Evolutionary conservation across 2,888 invertebrate genomes (phyloP), one percentile per base, ranked within the genome.

Genomic region (Calameuta filiformis): DNA sequence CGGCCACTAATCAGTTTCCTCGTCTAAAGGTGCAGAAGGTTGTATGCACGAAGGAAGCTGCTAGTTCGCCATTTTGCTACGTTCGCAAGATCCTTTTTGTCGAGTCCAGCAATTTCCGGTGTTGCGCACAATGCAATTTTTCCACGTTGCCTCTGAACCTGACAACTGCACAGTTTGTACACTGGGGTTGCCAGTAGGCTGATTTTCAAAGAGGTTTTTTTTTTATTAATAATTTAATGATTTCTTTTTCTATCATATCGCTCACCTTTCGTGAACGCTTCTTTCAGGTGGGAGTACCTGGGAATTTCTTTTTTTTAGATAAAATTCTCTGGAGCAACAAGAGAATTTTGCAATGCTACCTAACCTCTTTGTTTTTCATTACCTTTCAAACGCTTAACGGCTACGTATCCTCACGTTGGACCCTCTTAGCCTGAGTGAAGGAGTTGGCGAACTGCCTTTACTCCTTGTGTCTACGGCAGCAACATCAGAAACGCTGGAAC

Each of bases 1-100:
- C 79, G 77, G 79, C 77, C 80, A 82, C 79, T 81, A 81, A 85
- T 85, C 81, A 82, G 81, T 81, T 75, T 78, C 76, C 56, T 12
- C 56, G 69, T 15, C 71, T 2, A 12, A 31, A 6, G 71, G 31
- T 31, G 15, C 31, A 71, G 15, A 71, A 71, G 71, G 71, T 12
- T 11, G 31, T 71, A 71, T 12, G 31, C 31, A 34, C 71, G 71
- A 56, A 56, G 56, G 23, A 56, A 56, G 56, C 56, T 9, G 2
- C 23, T 56, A 56, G 56, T 23, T 56, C 23, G 23, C 56, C 56
- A 23, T 56, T 56, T 9, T 56, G 56, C 56, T 23, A 23, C 56
- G 56, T 23, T 9, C 56, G 56, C 56, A 56, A 56, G 56, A 9
- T 56, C 56, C 56, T 56, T 56, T 56, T 56, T 56, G 56, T 23